Evolutionary conservation across 2,113 vertebrate species (phyloP), one percentile per base, ranked within the genome.

Genomic region (mouse (Mus musculus)): DNA sequence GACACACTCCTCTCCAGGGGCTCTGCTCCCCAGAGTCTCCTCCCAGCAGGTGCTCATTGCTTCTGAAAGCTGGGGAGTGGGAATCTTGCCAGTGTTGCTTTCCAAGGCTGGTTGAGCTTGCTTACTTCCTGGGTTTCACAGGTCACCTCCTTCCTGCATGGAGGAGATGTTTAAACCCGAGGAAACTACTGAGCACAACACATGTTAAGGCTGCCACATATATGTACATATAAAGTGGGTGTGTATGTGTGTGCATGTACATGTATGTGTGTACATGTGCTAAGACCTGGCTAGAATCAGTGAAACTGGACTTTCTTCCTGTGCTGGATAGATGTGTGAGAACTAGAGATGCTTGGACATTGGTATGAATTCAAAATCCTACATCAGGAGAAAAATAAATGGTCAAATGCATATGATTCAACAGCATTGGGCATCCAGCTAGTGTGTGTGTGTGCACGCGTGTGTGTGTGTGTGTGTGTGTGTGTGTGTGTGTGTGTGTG

Each of bases 331-430:
- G 84, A 33, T 20, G 36, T 17, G 28, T 33, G 13, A 46, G 73
- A 65, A 24, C 12, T 24, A 16, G 46, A 30, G 11, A 5, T 0
- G 3, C 7, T 17, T 33, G n/a, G 33, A 5, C 16, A 11, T 0
- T 1, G 63, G 28, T 7, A 14, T 5, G 2, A 10, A 33, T 8
- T 16, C 54, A 30, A 9, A 11, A 19, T 17, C 42, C 72, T 46
- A 24, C 7, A 63, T 42, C 4, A 4, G 36, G 26, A 86, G 26
- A 73, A 67, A 72, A 65, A 56, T 10, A 46, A 73, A 33, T n/a
- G 3, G 16, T 42, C 20, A 54, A 12, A 56, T n/a, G 54, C 63
- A 75, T 10, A 24, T 46, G 22, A 19, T 33, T 7, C 9, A 87
- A 30, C 63, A 71, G 1, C 33, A 4, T 1, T 10, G 46, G 65